phyloP scores from a whole-genome alignment of 2,113 vertebrate species.

The Copsychus sechellarum region DNA sequence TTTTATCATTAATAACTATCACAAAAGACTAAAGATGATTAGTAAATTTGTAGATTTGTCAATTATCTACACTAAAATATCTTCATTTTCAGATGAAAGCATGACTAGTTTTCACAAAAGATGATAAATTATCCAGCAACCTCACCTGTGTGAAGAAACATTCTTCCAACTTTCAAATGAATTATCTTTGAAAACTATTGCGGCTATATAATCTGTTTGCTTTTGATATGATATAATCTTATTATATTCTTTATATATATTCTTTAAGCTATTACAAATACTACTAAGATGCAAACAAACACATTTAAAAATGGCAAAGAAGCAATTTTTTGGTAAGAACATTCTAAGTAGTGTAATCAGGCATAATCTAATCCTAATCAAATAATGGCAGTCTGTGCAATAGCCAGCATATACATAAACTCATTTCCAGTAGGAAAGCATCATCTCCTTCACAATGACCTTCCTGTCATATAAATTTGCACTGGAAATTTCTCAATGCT shows the following conservation, averaged over 20 bases:
- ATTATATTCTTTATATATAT: background rate
- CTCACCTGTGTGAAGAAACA: background rate
- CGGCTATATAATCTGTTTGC: background rate
- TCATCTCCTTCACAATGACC: background rate
- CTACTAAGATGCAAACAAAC: background rate
- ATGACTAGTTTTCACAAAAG: background rate
- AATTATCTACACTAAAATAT: background rate
- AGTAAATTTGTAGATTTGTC: background rate
- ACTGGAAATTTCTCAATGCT: background rate
- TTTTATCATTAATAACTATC: background rate
- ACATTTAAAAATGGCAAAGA: background rate
- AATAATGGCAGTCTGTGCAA: background rate
- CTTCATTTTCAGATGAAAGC: background rate
- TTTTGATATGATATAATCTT: background rate
- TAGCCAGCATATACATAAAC: background rate
- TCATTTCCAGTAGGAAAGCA: background rate
- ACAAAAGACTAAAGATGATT: background rate
- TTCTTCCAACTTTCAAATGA: background rate
- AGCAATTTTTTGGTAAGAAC: background rate
- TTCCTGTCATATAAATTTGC: background rate
- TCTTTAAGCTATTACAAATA: background rate
- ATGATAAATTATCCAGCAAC: conserved; percentile 18
- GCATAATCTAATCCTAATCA: background rate
- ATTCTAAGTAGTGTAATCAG: background rate
- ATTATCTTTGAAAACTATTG: background rate